These are phyloP conservation scores for Plutella xylostella DNA, from an alignment of 2,888 invertebrate genomes.

Conservation along the genomic window DNA sequence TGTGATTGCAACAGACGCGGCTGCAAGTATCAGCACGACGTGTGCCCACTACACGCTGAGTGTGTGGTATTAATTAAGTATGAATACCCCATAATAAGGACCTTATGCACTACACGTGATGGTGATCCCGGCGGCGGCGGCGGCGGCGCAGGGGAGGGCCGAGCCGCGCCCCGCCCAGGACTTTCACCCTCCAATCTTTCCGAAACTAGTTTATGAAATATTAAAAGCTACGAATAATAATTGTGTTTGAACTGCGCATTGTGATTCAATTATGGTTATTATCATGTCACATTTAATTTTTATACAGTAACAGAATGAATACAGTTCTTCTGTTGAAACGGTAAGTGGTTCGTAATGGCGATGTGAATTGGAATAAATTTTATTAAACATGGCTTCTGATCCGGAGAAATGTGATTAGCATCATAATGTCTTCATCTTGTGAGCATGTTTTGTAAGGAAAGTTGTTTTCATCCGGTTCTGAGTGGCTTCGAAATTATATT, in stretches of 20 bases:
- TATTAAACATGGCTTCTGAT: background rate
- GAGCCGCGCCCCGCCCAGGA: conserved; percentile 40
- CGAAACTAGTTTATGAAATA: conserved; percentile 54
- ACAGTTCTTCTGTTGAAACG: conserved; percentile 24
- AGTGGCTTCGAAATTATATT: no score
- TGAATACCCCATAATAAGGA: conserved; percentile 60
- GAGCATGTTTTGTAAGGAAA: no score
- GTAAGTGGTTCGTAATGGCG: conserved; percentile 43
- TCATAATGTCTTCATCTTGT: background rate
- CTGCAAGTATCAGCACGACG: conserved; percentile 36
- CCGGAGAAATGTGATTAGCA: background rate
- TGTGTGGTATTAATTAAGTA: conserved; percentile 59
- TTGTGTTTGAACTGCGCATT: conserved; percentile 41
- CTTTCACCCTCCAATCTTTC: conserved; percentile 22
- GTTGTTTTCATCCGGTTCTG: no score
- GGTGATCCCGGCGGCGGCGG: conserved; percentile 33
- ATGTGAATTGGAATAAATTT: conserved; percentile 11
- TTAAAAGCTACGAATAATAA: conserved; percentile 40
- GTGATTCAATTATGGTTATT: conserved; percentile 59
- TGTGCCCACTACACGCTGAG: conserved; percentile 18
- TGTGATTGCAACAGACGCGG: no score
- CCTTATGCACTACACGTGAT: conserved; percentile 57
- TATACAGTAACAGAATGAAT: no score
- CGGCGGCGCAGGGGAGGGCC: conserved; percentile 35
- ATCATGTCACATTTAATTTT: conserved; percentile 60